Percentiles rank a stretch among this genome's conserved stretches.
Evolutionary conservation across 2,888 invertebrate genomes (phyloP).

Genomic region (Hirtodrosophila trivittata): DNA sequence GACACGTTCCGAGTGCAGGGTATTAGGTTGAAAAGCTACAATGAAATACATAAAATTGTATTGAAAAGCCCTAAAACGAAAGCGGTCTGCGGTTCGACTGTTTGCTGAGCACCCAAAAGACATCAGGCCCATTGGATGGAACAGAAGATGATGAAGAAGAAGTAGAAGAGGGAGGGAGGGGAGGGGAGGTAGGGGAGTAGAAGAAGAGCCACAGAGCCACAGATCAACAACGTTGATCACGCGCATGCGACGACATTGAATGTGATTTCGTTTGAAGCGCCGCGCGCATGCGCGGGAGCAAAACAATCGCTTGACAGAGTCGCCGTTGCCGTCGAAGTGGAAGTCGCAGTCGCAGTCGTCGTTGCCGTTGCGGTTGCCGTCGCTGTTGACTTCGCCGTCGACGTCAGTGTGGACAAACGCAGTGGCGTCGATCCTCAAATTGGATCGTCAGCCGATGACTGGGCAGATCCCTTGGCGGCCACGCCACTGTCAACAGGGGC

Average conservation of each 20-base stretch:
- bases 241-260: constrained; percentile 79
- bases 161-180: constrained; percentile 1
- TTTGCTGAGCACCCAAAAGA: constrained; percentile 61
- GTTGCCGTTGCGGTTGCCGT: constrained; percentile 20
- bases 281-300: constrained; percentile 79
- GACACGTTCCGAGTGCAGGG: constrained; percentile 23
- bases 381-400: constrained; percentile 5
- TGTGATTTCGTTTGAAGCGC: constrained; percentile 80
- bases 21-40: constrained; percentile 52
- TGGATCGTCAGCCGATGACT: constrained; percentile 55
- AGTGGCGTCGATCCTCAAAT: constrained; percentile 64
- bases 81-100: constrained; percentile 48
- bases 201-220: constrained; percentile 39
- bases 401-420: constrained; percentile 20
- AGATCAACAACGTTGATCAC: constrained; percentile 80
- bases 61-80: constrained; percentile 76
- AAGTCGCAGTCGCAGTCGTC: constrained; percentile 1
- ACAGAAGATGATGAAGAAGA: constrained; percentile 4
- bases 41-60: constrained; percentile 64
- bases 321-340: constrained; percentile 25
- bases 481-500: constrained; percentile 48
- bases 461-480: constrained; percentile 49
- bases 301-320: constrained; percentile 72
- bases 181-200: background rate
- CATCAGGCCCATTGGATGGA: constrained; percentile 20